A percentile compares a stretch with the other conserved stretches of the same genome.
Conservation (phyloP, 2,113 vertebrate genomes). For the Myocastor coypus region DNA sequence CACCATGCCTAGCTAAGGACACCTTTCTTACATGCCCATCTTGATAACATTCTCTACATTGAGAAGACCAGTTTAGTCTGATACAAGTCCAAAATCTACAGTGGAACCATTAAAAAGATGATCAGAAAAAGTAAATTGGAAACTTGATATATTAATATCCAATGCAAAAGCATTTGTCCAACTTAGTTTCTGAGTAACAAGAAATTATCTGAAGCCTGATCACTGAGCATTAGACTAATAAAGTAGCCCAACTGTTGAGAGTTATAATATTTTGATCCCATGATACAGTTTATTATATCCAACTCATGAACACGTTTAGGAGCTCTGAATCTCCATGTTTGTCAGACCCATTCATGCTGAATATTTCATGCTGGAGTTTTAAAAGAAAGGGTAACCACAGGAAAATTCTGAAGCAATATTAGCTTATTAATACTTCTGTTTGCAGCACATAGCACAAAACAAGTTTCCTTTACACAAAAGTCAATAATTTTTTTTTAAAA, state of each 20-base stretch:
- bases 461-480: slow-evolving; percentile 35
- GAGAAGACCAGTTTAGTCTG: slow-evolving; percentile 27
- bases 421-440: neutral
- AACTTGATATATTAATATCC: neutral
- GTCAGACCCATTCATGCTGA: neutral
- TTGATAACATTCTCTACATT: neutral
- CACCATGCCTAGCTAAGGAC: too few relatives aligned
- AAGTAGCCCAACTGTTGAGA: neutral
- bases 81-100: neutral
- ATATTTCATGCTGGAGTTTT: neutral
- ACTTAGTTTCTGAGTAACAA: neutral
- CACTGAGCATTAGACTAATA: neutral
- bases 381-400: neutral
- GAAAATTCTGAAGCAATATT: neutral
- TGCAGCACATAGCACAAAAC: neutral
- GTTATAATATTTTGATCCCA: neutral
- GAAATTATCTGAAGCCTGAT: neutral
- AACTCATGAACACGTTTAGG: slow-evolving; percentile 13
- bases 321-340: neutral
- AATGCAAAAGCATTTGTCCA: slow-evolving; percentile 5
- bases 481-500: slow-evolving; percentile 25
- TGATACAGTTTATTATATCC: neutral
- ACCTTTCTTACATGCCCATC: neutral
- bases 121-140: slow-evolving; percentile 2
- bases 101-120: slow-evolving; percentile 2